Evolutionary conservation across 2,113 vertebrate genomes (phyloP), one percentile per base, ranked within the genome.

Genomic region (Hyla sarda): DNA sequence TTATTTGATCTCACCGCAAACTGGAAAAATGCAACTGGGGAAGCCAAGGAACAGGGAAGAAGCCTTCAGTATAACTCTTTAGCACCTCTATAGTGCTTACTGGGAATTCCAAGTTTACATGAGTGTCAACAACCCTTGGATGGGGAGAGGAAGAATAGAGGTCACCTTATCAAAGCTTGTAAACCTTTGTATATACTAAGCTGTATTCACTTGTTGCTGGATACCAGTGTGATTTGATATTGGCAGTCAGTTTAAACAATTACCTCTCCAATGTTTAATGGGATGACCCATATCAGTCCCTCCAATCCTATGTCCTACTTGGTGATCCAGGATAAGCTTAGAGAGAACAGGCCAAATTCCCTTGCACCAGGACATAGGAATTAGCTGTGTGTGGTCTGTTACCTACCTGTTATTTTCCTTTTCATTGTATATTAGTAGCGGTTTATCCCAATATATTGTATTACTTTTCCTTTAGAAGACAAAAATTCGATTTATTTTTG

Each of bases 1-100:
- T 91, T 90, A 91, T 92, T 89, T 92, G 88, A 90, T 90, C 88
- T 93, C 89, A 78, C 92, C 91, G 89, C 90, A 91, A 88, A 72
- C n/a, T 32, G 21, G 28, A 34, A 60, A 32, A 21, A 32, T 11
- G 62, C 30, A 80, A 58, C 28, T 23, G 62, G 30, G n/a, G 47
- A 93, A 93, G 93, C 94, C 93, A 94, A 92, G 94, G 91, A 92
- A 93, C 93, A 93, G 89, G 92, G 91, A 93, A 92, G 91, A 87
- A 54, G 84, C 50, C 65, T 81, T 91, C 90, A 89, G 90, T 90
- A 34, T 89, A 88, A 92, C 89, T 88, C 91, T 90, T n/a, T n/a
- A 91, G 91, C 88, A 81, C 86, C 74, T 0, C 13, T 89, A 92
- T 93, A 30, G 88, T 93, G 91, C 93, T 93, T 92, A 93, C 95